These are phyloP conservation scores for Paracentrotus lividus DNA, from an alignment of 53 echinoderm and acorn worm species.

Conservation along the genomic window DNA sequence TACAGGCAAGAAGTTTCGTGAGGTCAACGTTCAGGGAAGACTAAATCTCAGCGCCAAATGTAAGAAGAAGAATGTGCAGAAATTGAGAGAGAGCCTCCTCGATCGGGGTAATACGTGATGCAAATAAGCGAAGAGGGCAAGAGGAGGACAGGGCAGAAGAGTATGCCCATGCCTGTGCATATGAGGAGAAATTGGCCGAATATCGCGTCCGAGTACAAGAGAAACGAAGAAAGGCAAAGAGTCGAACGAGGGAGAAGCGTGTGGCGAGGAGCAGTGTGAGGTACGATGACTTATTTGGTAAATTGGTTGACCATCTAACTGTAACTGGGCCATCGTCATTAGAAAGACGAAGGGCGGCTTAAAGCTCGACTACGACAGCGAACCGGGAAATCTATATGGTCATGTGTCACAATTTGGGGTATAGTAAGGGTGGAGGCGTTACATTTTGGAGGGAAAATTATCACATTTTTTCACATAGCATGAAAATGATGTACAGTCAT, in stretches of 20 bases:
- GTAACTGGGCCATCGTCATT: constrained; percentile 13
- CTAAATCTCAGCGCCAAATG: constrained; percentile 1
- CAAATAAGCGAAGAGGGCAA: constrained; percentile 56
- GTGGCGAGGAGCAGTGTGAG: constrained; percentile 15
- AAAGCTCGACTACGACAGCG: constrained; percentile 40
- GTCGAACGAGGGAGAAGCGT: not conserved
- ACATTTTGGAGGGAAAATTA: too few relatives aligned
- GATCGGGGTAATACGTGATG: constrained; percentile 51
- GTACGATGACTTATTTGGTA: constrained; percentile 65
- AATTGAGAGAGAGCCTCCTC: constrained; percentile 63
- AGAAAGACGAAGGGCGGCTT: constrained; percentile 33
- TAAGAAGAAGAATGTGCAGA: constrained; percentile 23
- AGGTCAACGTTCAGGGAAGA: constrained; percentile 3
- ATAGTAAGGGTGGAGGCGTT: too few relatives aligned
- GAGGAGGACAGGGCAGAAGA: constrained; percentile 45
- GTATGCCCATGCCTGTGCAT: constrained; percentile 26
- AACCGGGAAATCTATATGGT: too few relatives aligned
- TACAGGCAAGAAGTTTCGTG: constrained; percentile 52
- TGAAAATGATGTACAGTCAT: too few relatives aligned
- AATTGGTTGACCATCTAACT: constrained; percentile 61
- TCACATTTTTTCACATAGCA: too few relatives aligned
- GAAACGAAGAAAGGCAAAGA: constrained; percentile 46
- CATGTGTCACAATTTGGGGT: too few relatives aligned
- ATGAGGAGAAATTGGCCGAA: constrained; percentile 22
- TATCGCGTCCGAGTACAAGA: not conserved